Evolutionary conservation across 2,888 invertebrate genomes (phyloP), one percentile per base, ranked within the genome.

Genomic region (Drosophila tanythrix): DNA sequence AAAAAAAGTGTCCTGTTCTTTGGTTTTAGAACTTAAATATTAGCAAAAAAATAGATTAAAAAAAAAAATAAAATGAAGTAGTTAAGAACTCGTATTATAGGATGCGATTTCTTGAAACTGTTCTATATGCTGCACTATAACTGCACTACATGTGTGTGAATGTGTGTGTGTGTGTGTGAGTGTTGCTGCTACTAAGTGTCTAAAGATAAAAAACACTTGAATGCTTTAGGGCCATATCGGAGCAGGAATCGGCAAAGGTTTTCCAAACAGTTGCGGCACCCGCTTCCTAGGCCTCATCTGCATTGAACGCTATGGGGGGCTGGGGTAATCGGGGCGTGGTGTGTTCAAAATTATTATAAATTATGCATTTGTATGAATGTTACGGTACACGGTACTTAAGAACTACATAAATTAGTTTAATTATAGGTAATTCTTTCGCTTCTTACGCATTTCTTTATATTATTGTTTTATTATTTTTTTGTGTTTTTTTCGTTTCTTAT

Each of bases 1-100:
- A 67, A 78, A 79, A 73, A 84, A 89, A 76, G 76, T 90, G 55
- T 76, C 65, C 70, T 83, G 89, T 85, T 90, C 90, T 90, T 90
- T 90, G 90, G 90, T 90, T 88, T 91, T 84, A 91, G 84, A 90
- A 91, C 88, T 91, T 89, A 91, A 82, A 83, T 69, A 63, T 81
- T 69, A 81, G 69, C 51, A 85, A 62, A 70, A 78, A 79, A 68
- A 73, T 62, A 55, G 61, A 57, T 46, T 13, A 35, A 55, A 58
- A 55, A 61, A 83, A 77, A 82, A 66, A 52, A 51, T 48, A 52
- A 51, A 61, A 57, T 68, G 46, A 72, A 70, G 66, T 56, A 48
- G 64, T 35, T 67, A 53, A 50, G 25, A 60, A 33, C 33, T 55
- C 52, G 46, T 46, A 60, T 60, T 31, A 73, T 46, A 57, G 63